A percentile compares a stretch with the other conserved stretches of the same genome.
phyloP scores from a whole-genome alignment of 1,140 invertebrate species.

The Druon quercuslanigerum region DNA sequence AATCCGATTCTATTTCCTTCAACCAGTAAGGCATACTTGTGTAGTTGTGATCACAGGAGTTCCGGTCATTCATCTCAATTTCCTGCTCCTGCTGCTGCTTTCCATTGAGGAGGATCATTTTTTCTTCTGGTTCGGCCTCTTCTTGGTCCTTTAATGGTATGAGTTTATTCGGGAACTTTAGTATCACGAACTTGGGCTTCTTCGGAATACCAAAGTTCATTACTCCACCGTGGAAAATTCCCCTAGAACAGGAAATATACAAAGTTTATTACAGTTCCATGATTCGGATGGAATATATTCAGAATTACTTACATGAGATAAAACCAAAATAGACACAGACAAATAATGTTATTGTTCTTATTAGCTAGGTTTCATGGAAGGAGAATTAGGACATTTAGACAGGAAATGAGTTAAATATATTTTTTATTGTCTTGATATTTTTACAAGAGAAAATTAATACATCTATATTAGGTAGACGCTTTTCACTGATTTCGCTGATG shows the following conservation, averaged over 20 bases:
- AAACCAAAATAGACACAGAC: conserved; percentile 1
- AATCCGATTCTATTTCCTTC: neutral
- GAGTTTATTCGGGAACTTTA: neutral
- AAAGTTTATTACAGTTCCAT: conserved; percentile 50
- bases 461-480: too few species aligned
- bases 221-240: conserved; percentile 37
- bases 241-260: conserved; percentile 60
- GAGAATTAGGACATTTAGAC: too few species aligned
- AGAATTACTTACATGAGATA: conserved; percentile 18
- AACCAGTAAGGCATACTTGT: neutral
- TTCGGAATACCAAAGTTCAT: neutral
- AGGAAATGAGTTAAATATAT: too few species aligned
- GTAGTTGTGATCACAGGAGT: neutral
- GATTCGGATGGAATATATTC: neutral
- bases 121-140: neutral
- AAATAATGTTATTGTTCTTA: neutral
- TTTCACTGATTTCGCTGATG: too few species aligned
- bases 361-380: too few species aligned
- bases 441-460: too few species aligned
- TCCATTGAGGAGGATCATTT: neutral
- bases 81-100: neutral
- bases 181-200: conserved; percentile 11
- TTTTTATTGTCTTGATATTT: too few species aligned
- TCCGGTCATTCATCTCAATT: neutral
- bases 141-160: neutral